Evolutionary conservation across 1,140 invertebrate species (phyloP).

Genomic region (Chrysomallon squamiferum): DNA sequence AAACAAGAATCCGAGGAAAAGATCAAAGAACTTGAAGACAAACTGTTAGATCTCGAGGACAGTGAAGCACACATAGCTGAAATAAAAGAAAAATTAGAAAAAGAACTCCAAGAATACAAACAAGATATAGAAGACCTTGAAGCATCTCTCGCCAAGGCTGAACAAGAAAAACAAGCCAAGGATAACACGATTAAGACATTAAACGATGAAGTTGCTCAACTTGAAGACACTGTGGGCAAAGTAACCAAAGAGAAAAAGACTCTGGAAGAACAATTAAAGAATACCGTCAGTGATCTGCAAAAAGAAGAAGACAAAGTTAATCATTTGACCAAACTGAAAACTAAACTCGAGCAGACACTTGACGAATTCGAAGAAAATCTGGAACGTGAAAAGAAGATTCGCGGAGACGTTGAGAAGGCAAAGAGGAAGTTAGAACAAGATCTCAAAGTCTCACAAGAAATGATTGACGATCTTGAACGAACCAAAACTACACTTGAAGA

Average conservation of each 20-base stretch:
- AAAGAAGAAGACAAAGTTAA: slow-evolving; percentile 98
- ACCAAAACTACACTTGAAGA: too few species aligned
- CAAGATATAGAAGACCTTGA: slow-evolving; percentile 96
- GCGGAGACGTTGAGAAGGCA: too few species aligned
- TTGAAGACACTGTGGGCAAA: slow-evolving; percentile 99
- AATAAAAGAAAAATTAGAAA: slow-evolving; percentile 93
- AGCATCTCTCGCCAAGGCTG: slow-evolving; percentile 81
- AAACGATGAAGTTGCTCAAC: slow-evolving; percentile 92
- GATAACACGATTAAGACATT: slow-evolving; percentile 98
- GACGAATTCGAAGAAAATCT: too few species aligned
- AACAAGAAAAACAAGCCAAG: slow-evolving; percentile 93
- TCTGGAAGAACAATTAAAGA: slow-evolving; percentile 91
- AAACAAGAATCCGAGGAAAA: slow-evolving; percentile 95
- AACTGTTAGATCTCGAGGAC: slow-evolving; percentile 92
- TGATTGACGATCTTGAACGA: too few species aligned
- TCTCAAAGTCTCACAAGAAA: too few species aligned
- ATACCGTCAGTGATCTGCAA: slow-evolving; percentile 93
- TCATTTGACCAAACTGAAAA: slow-evolving; percentile 97
- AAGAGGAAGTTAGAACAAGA: too few species aligned
- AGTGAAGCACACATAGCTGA: slow-evolving; percentile 88
- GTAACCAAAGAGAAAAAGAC: slow-evolving; percentile 99
- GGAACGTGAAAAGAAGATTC: too few species aligned
- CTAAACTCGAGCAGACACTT: slow-evolving; percentile 95
- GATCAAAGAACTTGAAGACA: slow-evolving; percentile 94
- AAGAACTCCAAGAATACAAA: slow-evolving; percentile 88